A percentile compares a stretch with the other conserved stretches of the same genome.
These are phyloP conservation scores for Scelioninae gen. 1 DNA, from an alignment of 2,888 invertebrate species.

Conservation along the genomic window DNA sequence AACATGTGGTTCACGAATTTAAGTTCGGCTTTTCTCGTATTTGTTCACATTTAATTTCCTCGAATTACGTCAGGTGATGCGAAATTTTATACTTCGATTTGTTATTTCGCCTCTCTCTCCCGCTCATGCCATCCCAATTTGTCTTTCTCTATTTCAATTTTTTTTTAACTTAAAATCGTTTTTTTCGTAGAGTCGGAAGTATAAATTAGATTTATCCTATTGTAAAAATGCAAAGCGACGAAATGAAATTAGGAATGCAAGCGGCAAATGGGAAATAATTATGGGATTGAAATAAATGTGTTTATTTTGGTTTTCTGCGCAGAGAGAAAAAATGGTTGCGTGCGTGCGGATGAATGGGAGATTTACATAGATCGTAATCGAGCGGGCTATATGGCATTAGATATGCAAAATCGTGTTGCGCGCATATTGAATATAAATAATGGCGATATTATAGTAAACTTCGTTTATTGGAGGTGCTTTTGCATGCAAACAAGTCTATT, in stretches of 20 bases:
- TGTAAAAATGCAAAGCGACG: slow-evolving; percentile 51
- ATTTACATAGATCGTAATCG: slow-evolving; percentile 62
- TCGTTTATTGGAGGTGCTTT: slow-evolving; percentile 20
- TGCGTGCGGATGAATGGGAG: slow-evolving; percentile 47
- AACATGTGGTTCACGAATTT: slow-evolving; percentile 59
- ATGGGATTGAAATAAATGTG: slow-evolving; percentile 57
- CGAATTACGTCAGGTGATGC: slow-evolving; percentile 37
- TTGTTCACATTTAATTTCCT: slow-evolving; percentile 54
- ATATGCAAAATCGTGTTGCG: slow-evolving; percentile 45
- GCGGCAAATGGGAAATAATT: slow-evolving; percentile 55
- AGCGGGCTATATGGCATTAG: slow-evolving; percentile 28
- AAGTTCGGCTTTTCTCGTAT: slow-evolving; percentile 46
- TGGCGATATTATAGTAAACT: slow-evolving; percentile 21
- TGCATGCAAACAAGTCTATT: slow-evolving; percentile 49
- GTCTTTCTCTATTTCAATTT: background rate
- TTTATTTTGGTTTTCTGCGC: slow-evolving; percentile 55
- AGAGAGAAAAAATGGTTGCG: no score
- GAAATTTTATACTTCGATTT: slow-evolving; percentile 38
- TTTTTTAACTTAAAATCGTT: slow-evolving; percentile 14
- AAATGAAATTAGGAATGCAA: slow-evolving; percentile 54
- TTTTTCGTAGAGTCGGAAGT: slow-evolving; percentile 39
- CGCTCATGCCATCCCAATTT: background rate
- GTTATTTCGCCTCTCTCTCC: background rate
- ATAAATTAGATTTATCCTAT: slow-evolving; percentile 46
- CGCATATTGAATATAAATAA: slow-evolving; percentile 58